These are phyloP conservation scores for Paramormyrops kingsleyae DNA, from an alignment of 2,113 vertebrate species.

Conservation along the genomic window DNA sequence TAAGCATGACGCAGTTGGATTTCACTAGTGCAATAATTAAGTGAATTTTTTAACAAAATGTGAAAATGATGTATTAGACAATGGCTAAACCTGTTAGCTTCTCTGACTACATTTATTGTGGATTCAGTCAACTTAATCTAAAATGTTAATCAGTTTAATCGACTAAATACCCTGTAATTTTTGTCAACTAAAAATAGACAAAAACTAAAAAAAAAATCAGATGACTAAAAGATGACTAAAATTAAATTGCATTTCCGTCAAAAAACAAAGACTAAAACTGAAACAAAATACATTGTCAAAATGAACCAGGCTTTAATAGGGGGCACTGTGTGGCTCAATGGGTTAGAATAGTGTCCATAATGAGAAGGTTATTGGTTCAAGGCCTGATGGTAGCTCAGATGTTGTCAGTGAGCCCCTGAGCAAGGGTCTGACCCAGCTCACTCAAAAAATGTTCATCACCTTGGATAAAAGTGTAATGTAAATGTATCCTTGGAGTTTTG, in stretches of 20 bases:
- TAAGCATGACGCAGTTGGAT: background rate
- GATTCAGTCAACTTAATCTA: background rate
- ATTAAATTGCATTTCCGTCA: background rate
- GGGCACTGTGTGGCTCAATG: background rate
- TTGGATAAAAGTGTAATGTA: background rate
- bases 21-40: background rate
- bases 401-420: background rate
- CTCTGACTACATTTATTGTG: background rate
- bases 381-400: background rate
- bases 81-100: background rate
- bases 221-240: background rate
- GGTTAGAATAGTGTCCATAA: background rate
- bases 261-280: too few relatives aligned
- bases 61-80: background rate
- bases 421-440: background rate
- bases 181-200: background rate
- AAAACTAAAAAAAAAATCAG: background rate
- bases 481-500: background rate
- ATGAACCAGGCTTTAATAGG: background rate
- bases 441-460: background rate
- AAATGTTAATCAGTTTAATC: background rate
- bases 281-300: background rate
- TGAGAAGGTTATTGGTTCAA: background rate
- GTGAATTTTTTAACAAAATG: background rate
- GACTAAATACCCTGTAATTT: background rate